phyloP scores from a whole-genome alignment of 2,888 invertebrate species.

The Chymomyza fuscimana region DNA sequence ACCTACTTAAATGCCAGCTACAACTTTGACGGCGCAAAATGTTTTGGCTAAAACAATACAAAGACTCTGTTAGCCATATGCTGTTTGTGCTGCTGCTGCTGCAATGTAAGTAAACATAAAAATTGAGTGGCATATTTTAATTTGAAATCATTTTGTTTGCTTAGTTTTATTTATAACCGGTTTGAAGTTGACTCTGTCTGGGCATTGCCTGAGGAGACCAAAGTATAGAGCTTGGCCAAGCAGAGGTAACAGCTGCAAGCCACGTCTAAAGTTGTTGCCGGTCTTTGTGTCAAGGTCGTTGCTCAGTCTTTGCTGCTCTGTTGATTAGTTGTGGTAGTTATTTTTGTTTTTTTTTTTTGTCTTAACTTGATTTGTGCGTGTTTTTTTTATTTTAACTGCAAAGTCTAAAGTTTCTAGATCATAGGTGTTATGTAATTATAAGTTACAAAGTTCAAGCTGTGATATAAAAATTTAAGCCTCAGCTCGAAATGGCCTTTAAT shows the following conservation, averaged over 20 bases:
- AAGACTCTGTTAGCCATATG: conserved; percentile 51
- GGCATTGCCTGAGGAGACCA: conserved; percentile 14
- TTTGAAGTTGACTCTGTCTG: conserved; percentile 13
- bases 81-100: conserved; percentile 45
- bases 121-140: background rate
- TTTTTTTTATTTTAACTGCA: background rate
- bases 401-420: conserved; percentile 14
- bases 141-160: conserved; percentile 3
- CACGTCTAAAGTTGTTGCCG: conserved; percentile 51
- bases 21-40: conserved; percentile 47
- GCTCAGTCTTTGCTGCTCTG: conserved; percentile 5
- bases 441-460: background rate
- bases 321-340: conserved; percentile 4
- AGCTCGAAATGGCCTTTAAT: background rate
- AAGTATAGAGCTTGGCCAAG: conserved; percentile 7
- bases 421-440: conserved; percentile 2
- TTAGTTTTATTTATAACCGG: conserved; percentile 24
- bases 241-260: conserved; percentile 11
- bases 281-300: conserved; percentile 76
- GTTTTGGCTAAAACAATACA: conserved; percentile 64
- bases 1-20: conserved; percentile 52
- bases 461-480: background rate
- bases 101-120: conserved; percentile 51
- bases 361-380: background rate
- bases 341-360: background rate